phyloP scores from a whole-genome alignment of 2,797 vertebrate species.

The Crypturellus tataupa region DNA sequence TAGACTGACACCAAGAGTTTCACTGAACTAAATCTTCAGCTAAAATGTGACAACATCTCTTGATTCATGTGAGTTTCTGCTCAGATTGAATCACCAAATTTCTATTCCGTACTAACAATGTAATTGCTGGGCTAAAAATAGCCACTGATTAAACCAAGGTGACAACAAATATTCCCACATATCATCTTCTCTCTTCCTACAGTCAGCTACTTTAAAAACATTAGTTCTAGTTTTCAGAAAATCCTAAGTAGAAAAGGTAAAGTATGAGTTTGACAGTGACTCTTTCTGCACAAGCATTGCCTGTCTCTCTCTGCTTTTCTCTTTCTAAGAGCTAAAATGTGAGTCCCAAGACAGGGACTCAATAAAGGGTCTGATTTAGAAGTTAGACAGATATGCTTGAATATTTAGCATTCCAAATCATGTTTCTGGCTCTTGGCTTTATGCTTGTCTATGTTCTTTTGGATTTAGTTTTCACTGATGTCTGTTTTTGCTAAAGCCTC shows the following conservation, averaged over 20 bases:
- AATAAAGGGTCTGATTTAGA: neutral
- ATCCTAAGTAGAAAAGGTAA: neutral
- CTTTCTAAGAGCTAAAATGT: neutral
- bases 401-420: neutral
- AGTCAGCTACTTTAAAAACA: neutral
- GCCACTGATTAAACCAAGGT: neutral
- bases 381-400: neutral
- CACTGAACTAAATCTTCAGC: conserved; percentile 34
- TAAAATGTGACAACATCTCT: neutral
- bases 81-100: neutral
- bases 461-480: neutral
- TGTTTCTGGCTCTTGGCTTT: neutral
- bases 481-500: neutral
- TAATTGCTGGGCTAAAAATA: neutral
- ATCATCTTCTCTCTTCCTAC: neutral
- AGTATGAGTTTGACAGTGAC: neutral
- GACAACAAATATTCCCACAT: neutral
- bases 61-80: neutral
- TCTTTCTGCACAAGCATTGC: neutral
- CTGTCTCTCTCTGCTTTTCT: neutral
- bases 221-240: neutral
- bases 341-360: neutral
- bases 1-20: conserved; percentile 75
- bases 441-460: neutral
- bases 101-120: neutral